These are phyloP conservation scores for Microdon myrmicae DNA, from an alignment of 2,888 invertebrate genomes.

Conservation along the genomic window DNA sequence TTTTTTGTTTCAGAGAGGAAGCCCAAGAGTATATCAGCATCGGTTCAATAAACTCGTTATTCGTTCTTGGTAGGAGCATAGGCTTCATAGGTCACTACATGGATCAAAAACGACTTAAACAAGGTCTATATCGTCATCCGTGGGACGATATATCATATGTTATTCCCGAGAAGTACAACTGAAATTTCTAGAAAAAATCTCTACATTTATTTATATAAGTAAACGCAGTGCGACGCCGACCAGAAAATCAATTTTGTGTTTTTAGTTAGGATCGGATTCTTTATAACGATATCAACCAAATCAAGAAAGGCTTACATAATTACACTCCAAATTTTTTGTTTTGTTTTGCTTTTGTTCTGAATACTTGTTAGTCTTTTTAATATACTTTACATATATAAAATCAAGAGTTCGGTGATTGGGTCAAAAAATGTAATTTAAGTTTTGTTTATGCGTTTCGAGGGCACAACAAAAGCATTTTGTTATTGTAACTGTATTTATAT, in stretches of 20 bases:
- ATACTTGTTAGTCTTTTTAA: conserved; percentile 1
- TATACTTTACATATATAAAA: too few species aligned
- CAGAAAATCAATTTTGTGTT: conserved; percentile 22
- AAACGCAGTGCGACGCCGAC: conserved; percentile 17
- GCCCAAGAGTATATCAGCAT: conserved; percentile 97
- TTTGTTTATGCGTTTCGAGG: too few species aligned
- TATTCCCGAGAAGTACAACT: conserved; percentile 66
- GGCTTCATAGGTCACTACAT: conserved; percentile 99
- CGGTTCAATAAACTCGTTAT: conserved; percentile 97
- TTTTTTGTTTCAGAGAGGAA: conserved; percentile 77
- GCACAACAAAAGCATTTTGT: too few species aligned
- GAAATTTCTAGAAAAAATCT: too few species aligned
- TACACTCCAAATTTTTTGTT: conserved; percentile 47
- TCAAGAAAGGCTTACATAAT: conserved; percentile 33
- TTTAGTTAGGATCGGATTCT: conserved; percentile 36
- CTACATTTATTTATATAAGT: conserved; percentile 40
- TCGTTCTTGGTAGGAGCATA: conserved; percentile 97
- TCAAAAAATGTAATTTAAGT: too few species aligned
- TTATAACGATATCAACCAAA: conserved; percentile 23
- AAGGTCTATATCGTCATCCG: conserved; percentile 98
- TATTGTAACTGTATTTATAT: too few species aligned
- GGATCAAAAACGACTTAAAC: conserved; percentile 98
- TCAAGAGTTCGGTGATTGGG: too few species aligned
- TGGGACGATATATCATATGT: conserved; percentile 93
- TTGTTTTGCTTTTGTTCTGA: conserved; percentile 38